Base-by-base conservation (phyloP, 2,888 invertebrate species). In the Dusona sp. region DNA sequence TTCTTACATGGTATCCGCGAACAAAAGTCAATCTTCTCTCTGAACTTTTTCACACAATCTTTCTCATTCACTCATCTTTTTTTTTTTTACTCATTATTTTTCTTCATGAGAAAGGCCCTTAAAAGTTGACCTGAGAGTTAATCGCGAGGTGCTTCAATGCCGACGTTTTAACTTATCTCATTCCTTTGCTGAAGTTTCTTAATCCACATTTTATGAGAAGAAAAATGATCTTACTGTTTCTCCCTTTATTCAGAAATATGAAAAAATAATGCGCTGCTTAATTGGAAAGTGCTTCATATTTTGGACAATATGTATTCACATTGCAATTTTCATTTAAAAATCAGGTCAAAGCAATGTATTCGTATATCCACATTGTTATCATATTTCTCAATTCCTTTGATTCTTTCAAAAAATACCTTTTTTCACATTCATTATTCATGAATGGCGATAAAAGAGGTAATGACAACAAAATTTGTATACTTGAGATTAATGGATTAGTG, bases 401-500 rank as follows among this genome's bases (percentile, higher is more conserved):
- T 33, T 3, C 4, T 33, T 33, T 33, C 2, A 70, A 70, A 67
- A 70, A 70, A 70, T 70, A 38, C 3, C 13, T 13, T 42, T 68
- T 45, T 22, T 6, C 2, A 22, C 25, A 67, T 45, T 11, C 25
- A 70, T 81, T 45, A 57, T 74, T 74, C 25, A 73, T 88, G 61
- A 19, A 61, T 88, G 72, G 7, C 13, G 22, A 57, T 64, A 48
- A 64, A 22, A 75, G 80, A 72, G 19, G 54, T 72, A 61, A 64
- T 19, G 13, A 57, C 64, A 73, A 57, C 29, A 13, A 82, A 83
- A 77, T 57, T 72, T 75, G 68, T 61, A 74, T 70, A 22, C 65
- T n/a, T 16, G 29, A 73, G 45, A 64, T 70, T 72, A 73, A 88
- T 83, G 86, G 83, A 88, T 88, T 86, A 88, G 78, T 65, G 77